Evolutionary conservation across 2,888 invertebrate genomes (phyloP), one percentile per base, ranked within the genome.

Genomic region (Plagiodera versicolora): DNA sequence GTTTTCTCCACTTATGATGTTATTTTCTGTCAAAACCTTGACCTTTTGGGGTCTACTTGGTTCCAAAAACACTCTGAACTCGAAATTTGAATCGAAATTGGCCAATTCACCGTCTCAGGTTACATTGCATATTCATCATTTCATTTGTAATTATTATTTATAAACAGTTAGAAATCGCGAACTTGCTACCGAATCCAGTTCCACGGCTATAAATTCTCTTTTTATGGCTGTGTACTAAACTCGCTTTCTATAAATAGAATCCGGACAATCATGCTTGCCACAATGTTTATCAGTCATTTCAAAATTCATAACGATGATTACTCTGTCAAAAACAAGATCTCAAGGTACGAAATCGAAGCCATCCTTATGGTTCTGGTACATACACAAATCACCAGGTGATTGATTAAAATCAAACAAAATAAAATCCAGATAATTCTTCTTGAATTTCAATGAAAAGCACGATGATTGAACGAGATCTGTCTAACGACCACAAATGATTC

Each of bases 141-240:
- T 64, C 62, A 58, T 71, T 60, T 63, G 68, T 72, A 74, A 6
- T 6, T 5, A 6, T 24, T 24, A 75, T 75, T 75, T 73, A 74
- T 72, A 69, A 72, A 75, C 75, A 76, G 76, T 76, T 77, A 75
- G 74, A 75, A 70, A 74, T 74, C 71, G 70, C 70, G 72, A 71
- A 66, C 72, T 70, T 72, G 78, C 77, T 78, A 77, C 78, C 73
- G 78, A 77, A 77, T 77, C 77, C 77, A 74, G 77, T 78, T 76
- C 75, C 75, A 77, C 76, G 75, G 72, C 77, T 65, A 76, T 78
- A 78, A 77, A 78, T 78, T 76, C 72, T 75, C 74, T 77, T 77
- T 78, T 77, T 68, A 24, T 24, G 6, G 24, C 69, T 72, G 72
- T 75, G 74, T n/a, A n/a, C n/a, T 70, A 72, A 75, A 74, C 74